Evolutionary conservation across 64 coral and sea anemone species (phyloP).

Genomic region (Actinia equina): DNA sequence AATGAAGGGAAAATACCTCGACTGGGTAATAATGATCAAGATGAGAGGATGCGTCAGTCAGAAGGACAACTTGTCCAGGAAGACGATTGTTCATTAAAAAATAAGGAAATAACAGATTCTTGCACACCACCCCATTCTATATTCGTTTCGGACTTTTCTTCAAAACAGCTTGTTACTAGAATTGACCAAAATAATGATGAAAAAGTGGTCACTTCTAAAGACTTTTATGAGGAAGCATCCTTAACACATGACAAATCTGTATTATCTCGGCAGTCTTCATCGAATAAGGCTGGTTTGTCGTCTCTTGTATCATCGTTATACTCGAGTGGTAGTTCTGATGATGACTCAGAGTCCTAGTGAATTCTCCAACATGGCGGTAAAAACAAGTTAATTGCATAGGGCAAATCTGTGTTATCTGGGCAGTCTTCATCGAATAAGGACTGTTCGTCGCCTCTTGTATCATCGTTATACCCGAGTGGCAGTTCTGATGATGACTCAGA

Average conservation of each 20-base stretch:
- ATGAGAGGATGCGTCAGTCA: not conserved
- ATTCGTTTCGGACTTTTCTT: no score
- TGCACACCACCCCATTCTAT: no score
- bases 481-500: not conserved
- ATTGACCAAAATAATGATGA: no score
- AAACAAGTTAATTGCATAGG: not conserved
- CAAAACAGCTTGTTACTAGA: no score
- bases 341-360: not conserved
- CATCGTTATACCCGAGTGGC: not conserved
- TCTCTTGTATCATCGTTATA: not conserved
- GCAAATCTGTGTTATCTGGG: not conserved
- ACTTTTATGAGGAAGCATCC: no score
- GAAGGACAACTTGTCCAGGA: no score
- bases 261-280: not conserved
- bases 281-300: not conserved
- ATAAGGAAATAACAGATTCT: no score
- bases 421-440: not conserved
- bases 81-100: no score
- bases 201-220: no score
- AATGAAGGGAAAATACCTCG: no score
- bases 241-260: not conserved
- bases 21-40: not conserved
- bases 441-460: not conserved
- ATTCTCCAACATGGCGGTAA: no score
- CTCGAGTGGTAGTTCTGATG: not conserved